A percentile compares a stretch with the other conserved stretches of the same genome.
Conservation (phyloP, 2,888 invertebrate genomes). For the Tortricodes alternella region DNA sequence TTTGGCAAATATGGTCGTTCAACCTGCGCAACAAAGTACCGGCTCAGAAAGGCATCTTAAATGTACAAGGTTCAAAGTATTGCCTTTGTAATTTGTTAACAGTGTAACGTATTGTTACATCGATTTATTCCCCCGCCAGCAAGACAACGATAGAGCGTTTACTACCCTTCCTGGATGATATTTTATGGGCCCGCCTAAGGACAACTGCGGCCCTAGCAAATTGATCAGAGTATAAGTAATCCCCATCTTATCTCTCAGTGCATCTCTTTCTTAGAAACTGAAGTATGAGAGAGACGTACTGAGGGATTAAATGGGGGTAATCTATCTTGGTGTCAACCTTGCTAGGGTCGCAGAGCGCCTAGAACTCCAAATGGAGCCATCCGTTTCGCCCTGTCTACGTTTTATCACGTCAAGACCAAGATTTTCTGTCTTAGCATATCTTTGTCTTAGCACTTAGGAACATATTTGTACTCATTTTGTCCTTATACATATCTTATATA, state of each 20-base stretch:
- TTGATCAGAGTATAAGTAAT: too few species aligned
- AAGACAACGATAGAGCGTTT: slow-evolving; percentile 22
- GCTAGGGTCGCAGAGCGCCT: too few species aligned
- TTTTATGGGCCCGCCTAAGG: slow-evolving; percentile 18
- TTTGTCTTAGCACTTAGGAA: too few species aligned
- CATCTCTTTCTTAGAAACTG: too few species aligned
- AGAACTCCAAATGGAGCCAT: slow-evolving; percentile 22
- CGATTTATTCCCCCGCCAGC: slow-evolving; percentile 20
- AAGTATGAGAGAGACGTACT: too few species aligned
- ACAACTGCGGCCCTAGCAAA: too few species aligned
- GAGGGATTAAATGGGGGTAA: too few species aligned
- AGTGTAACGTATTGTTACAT: slow-evolving; percentile 13
- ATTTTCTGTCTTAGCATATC: slow-evolving; percentile 4
- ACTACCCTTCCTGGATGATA: slow-evolving; percentile 12
- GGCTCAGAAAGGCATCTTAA: neutral
- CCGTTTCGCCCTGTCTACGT: slow-evolving; percentile 12
- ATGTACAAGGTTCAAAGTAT: neutral
- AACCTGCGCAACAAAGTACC: neutral
- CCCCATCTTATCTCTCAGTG: too few species aligned
- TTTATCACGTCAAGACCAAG: slow-evolving; percentile 22
- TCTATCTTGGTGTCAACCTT: too few species aligned
- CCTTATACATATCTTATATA: too few species aligned
- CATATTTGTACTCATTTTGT: too few species aligned
- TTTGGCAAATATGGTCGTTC: too few species aligned
- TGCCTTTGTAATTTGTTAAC: slow-evolving; percentile 15